phyloP scores from a whole-genome alignment of 2,888 invertebrate genomes.

The Himalopsyche anomala region DNA sequence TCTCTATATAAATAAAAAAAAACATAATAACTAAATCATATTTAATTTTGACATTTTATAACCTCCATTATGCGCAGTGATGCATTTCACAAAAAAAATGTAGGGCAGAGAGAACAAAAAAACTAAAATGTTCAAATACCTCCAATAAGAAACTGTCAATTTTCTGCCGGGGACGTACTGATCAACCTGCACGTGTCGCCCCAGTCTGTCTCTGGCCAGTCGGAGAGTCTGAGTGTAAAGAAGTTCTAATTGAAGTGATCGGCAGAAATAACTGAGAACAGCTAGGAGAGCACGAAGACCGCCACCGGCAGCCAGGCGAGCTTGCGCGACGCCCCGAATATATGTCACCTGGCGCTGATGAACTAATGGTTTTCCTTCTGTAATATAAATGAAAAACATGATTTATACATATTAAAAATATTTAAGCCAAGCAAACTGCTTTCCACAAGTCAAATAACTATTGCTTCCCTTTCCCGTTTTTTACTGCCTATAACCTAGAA shows the following conservation, averaged over 20 bases:
- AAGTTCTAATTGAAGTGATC: conserved; percentile 94
- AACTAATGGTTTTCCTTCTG: conserved; percentile 95
- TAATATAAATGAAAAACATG: conserved; percentile 65
- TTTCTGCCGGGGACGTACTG: conserved; percentile 93
- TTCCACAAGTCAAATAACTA: no score
- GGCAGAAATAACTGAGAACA: conserved; percentile 92
- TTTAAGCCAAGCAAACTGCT: background rate
- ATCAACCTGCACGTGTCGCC: conserved; percentile 92
- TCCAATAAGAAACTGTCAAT: conserved; percentile 96
- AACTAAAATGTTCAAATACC: conserved; percentile 72
- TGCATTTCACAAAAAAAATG: background rate
- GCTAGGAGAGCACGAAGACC: conserved; percentile 83
- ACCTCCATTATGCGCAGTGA: background rate
- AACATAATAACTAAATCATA: background rate
- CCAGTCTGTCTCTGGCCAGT: conserved; percentile 90
- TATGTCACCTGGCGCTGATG: conserved; percentile 96
- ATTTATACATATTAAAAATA: background rate
- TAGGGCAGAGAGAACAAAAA: background rate
- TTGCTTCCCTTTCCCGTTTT: no score
- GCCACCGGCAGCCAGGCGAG: conserved; percentile 89
- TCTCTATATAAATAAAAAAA: conserved; percentile 73
- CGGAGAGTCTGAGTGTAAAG: conserved; percentile 92
- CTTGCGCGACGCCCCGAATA: conserved; percentile 95
- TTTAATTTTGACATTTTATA: background rate
- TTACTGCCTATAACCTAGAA: no score